phyloP scores from a whole-genome alignment of 2,888 invertebrate genomes.

The Slavum lentiscoides region DNA sequence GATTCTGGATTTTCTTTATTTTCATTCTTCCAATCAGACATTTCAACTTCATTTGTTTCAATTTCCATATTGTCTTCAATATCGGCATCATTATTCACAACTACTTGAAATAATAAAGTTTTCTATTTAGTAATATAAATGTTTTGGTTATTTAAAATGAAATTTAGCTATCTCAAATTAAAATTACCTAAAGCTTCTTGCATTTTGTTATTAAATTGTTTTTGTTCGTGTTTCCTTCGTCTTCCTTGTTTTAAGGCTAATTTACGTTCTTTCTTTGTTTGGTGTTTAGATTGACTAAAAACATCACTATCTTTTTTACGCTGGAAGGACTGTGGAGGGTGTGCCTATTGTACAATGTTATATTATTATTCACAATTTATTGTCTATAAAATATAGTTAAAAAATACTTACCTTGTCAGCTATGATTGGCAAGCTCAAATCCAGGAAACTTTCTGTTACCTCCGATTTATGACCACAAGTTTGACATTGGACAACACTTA shows the following conservation, averaged over 20 bases:
- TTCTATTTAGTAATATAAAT: too few species aligned
- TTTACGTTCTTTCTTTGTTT: constrained; percentile 69
- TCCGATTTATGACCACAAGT: constrained; percentile 86
- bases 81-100: constrained; percentile 78
- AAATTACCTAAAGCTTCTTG: constrained; percentile 54
- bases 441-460: constrained; percentile 89
- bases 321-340: constrained; percentile 67
- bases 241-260: constrained; percentile 60
- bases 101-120: constrained; percentile 66
- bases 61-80: constrained; percentile 77
- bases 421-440: constrained; percentile 88
- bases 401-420: constrained; percentile 64
- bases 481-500: constrained; percentile 86
- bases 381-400: constrained; percentile 2
- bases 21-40: constrained; percentile 56
- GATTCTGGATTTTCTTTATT: constrained; percentile 63
- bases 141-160: neutral
- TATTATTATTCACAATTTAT: constrained; percentile 1
- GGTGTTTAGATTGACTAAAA: constrained; percentile 64
- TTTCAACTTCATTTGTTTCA: constrained; percentile 55
- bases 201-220: constrained; percentile 53
- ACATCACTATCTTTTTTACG: constrained; percentile 57
- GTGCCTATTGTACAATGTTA: constrained; percentile 60
- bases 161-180: neutral
- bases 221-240: constrained; percentile 40